phyloP scores from a whole-genome alignment of 2,888 invertebrate genomes.

The Dryococelus australis region DNA sequence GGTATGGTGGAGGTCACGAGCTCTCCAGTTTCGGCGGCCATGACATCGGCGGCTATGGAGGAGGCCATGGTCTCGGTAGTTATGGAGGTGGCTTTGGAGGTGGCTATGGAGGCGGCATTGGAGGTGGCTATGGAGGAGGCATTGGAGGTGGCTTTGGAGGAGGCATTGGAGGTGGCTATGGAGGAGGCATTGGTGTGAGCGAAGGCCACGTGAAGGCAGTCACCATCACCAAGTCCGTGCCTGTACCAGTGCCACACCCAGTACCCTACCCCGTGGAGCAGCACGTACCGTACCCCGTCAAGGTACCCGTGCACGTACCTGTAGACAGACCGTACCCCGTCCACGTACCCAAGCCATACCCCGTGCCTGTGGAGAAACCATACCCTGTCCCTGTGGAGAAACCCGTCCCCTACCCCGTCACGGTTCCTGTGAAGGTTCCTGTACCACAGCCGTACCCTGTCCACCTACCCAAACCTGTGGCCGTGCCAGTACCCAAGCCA shows the following conservation, averaged over 20 bases:
- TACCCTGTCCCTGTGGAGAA: constrained; percentile 59
- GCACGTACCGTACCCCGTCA: constrained; percentile 54
- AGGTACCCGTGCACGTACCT: constrained; percentile 61
- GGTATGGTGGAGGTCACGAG: neutral
- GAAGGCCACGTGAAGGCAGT: constrained; percentile 40
- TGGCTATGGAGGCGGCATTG: neutral
- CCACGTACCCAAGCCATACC: constrained; percentile 66
- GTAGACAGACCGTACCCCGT: constrained; percentile 57
- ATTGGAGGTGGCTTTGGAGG: neutral
- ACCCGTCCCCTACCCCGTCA: constrained; percentile 40
- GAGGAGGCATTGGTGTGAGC: constrained; percentile 11
- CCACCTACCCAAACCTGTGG: constrained; percentile 49
- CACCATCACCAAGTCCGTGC: constrained; percentile 42
- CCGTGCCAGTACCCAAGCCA: constrained; percentile 53
- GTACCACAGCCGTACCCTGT: constrained; percentile 61
- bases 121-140: neutral
- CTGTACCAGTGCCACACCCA: constrained; percentile 53
- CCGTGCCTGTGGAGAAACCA: constrained; percentile 50
- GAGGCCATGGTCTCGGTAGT: neutral
- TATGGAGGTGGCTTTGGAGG: neutral
- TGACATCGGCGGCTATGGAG: neutral
- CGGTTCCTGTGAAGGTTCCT: constrained; percentile 69
- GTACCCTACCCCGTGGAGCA: constrained; percentile 56
- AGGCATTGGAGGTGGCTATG: constrained; percentile 31
- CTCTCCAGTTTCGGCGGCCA: neutral